Evolutionary conservation across 2,888 invertebrate genomes (phyloP).

Genomic region (Cyclophora albipunctata): DNA sequence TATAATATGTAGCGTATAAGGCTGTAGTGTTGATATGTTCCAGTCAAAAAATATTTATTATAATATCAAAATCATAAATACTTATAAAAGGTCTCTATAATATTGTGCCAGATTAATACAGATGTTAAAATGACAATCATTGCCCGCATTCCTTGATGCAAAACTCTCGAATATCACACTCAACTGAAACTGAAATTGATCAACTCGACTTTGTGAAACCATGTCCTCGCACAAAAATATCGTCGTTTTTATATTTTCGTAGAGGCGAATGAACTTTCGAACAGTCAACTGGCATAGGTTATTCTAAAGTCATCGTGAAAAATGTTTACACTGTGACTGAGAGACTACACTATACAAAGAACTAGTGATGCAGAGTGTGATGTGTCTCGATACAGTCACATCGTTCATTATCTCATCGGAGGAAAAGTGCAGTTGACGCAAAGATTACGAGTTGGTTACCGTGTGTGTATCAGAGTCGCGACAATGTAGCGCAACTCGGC

Average conservation of each 20-base stretch:
- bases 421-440: slow-evolving; percentile 25
- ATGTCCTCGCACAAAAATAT: slow-evolving; percentile 20
- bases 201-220: slow-evolving; percentile 11
- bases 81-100: too few species aligned
- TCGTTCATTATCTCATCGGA: slow-evolving; percentile 19
- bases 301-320: slow-evolving; percentile 22
- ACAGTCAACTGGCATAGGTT: slow-evolving; percentile 19
- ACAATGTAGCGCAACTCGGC: slow-evolving; percentile 22
- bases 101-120: too few species aligned
- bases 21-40: too few species aligned
- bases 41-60: too few species aligned
- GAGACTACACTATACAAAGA: slow-evolving; percentile 1
- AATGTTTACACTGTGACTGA: slow-evolving; percentile 14
- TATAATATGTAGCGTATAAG: too few species aligned
- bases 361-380: slow-evolving; percentile 1
- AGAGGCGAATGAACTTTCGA: slow-evolving; percentile 21
- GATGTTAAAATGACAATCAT: too few species aligned
- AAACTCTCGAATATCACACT: neutral
- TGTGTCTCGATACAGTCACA: neutral
- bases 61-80: too few species aligned
- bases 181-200: slow-evolving; percentile 4
- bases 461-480: slow-evolving; percentile 1
- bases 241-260: slow-evolving; percentile 19
- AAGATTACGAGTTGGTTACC: slow-evolving; percentile 16
- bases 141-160: too few species aligned